Conservation (phyloP, 2,113 vertebrate genomes). For the Scopus umbretta region DNA sequence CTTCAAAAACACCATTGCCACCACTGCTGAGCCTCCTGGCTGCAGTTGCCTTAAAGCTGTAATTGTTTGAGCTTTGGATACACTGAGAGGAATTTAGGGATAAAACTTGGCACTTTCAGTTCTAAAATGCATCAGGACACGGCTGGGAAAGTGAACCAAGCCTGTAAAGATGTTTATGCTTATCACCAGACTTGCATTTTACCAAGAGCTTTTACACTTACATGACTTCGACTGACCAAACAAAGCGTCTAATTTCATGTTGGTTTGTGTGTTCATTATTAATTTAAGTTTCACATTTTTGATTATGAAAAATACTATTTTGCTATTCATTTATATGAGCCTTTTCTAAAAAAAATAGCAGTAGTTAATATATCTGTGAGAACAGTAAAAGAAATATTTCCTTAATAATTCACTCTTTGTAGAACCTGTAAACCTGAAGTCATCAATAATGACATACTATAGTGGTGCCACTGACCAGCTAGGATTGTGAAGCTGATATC, state of each 20-base stretch:
- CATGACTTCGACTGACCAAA: background rate
- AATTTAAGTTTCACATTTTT: background rate
- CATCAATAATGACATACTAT: background rate
- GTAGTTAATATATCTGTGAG: background rate
- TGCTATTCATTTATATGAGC: background rate
- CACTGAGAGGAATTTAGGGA: background rate
- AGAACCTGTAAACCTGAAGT: background rate
- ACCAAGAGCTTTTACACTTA: background rate
- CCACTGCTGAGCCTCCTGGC: background rate
- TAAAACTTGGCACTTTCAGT: background rate
- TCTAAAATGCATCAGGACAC: background rate
- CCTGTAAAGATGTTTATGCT: background rate
- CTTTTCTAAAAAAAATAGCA: background rate
- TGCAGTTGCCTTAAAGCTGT: background rate
- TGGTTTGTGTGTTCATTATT: background rate
- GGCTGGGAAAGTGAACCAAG: accelerated
- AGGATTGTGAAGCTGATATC: background rate
- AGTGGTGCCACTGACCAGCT: background rate
- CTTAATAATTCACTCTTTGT: background rate
- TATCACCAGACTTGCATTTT: background rate
- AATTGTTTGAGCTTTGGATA: background rate
- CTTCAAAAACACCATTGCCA: background rate
- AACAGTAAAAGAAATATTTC: background rate
- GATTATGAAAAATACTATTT: background rate
- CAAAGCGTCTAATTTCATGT: background rate